Evolutionary conservation across 2,888 invertebrate species (phyloP).

Genomic region (Gerris lacustris): DNA sequence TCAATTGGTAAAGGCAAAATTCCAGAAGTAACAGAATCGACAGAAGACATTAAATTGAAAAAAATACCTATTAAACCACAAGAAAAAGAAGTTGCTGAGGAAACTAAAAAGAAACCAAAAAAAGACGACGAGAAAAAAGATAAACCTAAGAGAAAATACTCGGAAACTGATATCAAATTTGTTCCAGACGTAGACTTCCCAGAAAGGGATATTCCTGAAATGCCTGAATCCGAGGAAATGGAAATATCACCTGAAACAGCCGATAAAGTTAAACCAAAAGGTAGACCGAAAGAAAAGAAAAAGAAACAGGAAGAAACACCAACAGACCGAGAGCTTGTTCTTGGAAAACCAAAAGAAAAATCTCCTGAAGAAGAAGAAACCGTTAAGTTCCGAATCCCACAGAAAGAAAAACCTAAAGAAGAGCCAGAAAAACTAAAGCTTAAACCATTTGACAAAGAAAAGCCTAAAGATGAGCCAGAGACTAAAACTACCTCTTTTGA

Average conservation of each 20-base stretch:
- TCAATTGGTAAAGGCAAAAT: slow-evolving; percentile 31
- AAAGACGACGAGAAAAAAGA: slow-evolving; percentile 23
- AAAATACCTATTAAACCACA: slow-evolving; percentile 37
- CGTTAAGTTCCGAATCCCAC: slow-evolving; percentile 19
- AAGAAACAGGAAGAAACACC: slow-evolving; percentile 11
- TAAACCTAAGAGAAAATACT: slow-evolving; percentile 17
- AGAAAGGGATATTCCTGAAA: slow-evolving; percentile 8
- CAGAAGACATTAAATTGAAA: slow-evolving; percentile 42
- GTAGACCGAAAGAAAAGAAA: slow-evolving; percentile 32
- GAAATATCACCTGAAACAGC: slow-evolving; percentile 22
- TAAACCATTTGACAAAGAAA: slow-evolving; percentile 34
- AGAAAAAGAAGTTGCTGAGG: slow-evolving; percentile 31
- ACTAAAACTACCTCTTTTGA: slow-evolving; percentile 22
- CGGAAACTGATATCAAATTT: slow-evolving; percentile 24
- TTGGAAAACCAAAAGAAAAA: slow-evolving; percentile 16
- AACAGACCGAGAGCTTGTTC: not conserved
- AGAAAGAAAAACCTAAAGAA: slow-evolving; percentile 6
- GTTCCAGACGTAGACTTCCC: slow-evolving; percentile 23
- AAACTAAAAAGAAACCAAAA: slow-evolving; percentile 16
- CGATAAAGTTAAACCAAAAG: slow-evolving; percentile 33
- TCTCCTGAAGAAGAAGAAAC: slow-evolving; percentile 16
- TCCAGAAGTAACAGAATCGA: slow-evolving; percentile 32
- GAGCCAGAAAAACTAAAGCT: slow-evolving; percentile 36
- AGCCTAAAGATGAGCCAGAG: slow-evolving; percentile 35
- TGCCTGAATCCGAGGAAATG: slow-evolving; percentile 13